Evolutionary conservation across 2,113 vertebrate genomes (phyloP), one percentile per base, ranked within the genome.

Genomic region (Phyllostomus discolor): DNA sequence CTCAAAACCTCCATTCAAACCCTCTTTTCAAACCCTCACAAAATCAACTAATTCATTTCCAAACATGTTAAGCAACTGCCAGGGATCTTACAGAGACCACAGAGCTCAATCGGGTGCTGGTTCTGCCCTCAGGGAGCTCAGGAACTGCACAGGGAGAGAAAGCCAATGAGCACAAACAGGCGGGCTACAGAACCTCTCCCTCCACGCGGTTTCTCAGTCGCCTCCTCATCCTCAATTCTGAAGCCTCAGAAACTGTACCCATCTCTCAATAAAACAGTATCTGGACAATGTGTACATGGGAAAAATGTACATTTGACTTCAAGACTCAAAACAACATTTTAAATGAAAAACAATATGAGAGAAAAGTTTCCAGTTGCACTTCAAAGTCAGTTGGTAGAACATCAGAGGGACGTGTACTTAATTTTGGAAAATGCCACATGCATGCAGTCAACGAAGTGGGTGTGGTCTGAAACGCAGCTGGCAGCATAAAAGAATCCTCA

Each of bases 1-100:
- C 48, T 83, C 54, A 83, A 80, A 95, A 91, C 28, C 26, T 90
- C 31, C 26, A 84, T 76, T 81, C 54, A 83, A 80, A 95, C 88
- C 28, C 26, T 90, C 31, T 22, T 88, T 76, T 81, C 28, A 78
- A 43, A 43, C 57, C 8, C 33, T 86, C 82, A 89, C 35, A 57
- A 94, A 94, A 81, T 64, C 43, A 83, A 67, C 41, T 17, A 83
- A 46, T 57, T 70, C 66, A 73, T 43, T 90, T 38, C 16, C 48
- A 87, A 70, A 57, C 22, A 73, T 64, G 41, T 15, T 62, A 66
- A 89, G 52, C 4, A 66, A 81, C 50, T 52, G 80, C 8, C 15
- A 43, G 14, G 46, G 15, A 50, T 75, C 35, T 88, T 73, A 54
- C 8, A 11, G 26, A 52, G 20, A 90, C 80, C 20, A 89, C 50